Percentiles rank a stretch among this genome's conserved stretches.
These are phyloP conservation scores for Ips nitidus DNA, from an alignment of 1,140 invertebrate species.

Conservation along the genomic window DNA sequence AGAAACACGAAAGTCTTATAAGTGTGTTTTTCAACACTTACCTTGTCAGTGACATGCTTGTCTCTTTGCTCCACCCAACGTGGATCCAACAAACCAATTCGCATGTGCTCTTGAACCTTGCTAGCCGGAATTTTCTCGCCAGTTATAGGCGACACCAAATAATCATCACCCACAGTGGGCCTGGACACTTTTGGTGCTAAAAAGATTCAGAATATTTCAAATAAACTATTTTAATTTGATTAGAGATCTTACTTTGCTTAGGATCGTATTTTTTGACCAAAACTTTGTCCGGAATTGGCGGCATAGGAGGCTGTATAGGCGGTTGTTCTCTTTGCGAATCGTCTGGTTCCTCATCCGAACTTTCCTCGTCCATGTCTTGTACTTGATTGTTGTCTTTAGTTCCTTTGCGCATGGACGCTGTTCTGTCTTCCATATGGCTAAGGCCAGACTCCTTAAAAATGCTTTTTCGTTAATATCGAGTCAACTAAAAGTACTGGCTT, in stretches of 20 bases:
- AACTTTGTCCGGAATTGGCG: constrained; percentile 90
- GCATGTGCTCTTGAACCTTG: constrained; percentile 97
- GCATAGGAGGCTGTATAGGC: constrained; percentile 59
- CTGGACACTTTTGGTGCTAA: constrained; percentile 59
- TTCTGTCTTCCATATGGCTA: constrained; percentile 66
- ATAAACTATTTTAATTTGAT: not conserved
- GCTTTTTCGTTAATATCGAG: constrained; percentile 4
- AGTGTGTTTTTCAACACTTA: not conserved
- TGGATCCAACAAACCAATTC: constrained; percentile 95
- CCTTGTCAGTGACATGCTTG: constrained; percentile 77
- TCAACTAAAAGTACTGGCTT: not conserved
- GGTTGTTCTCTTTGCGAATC: constrained; percentile 53
- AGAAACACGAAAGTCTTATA: not conserved
- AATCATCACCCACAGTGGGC: constrained; percentile 76
- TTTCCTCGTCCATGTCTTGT: constrained; percentile 90
- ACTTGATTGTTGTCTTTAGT: constrained; percentile 57
- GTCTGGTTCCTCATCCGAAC: constrained; percentile 71
- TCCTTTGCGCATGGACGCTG: constrained; percentile 45
- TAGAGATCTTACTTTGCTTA: constrained; percentile 65
- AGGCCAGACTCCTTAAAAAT: constrained; percentile 64
- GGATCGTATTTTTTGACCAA: constrained; percentile 98
- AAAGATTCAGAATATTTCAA: constrained; percentile 10
- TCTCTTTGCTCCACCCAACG: constrained; percentile 97
- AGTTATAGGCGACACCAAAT: constrained; percentile 96
- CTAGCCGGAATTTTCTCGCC: constrained; percentile 95